Evolutionary conservation across 2,888 invertebrate genomes (phyloP).

Genomic region (Tenodera sinensis): DNA sequence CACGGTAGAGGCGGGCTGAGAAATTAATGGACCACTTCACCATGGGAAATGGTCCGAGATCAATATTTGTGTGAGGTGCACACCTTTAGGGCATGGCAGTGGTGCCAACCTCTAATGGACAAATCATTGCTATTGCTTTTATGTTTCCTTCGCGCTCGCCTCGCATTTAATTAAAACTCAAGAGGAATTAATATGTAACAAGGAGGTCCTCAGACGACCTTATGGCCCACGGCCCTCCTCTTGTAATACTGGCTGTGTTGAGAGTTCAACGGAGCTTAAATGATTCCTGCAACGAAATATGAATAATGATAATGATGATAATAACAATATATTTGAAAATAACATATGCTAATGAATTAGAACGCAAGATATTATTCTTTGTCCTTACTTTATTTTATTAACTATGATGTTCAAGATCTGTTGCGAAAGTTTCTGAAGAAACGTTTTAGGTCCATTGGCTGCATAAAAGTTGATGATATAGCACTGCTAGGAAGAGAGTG

Average conservation of each 20-base stretch:
- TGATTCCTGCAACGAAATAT: no score
- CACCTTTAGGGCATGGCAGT: not conserved
- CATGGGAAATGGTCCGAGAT: not conserved
- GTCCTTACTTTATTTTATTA: no score
- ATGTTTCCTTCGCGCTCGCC: not conserved
- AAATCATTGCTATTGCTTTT: not conserved
- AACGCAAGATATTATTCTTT: no score
- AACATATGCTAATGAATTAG: no score
- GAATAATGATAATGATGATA: no score
- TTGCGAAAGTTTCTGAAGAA: no score
- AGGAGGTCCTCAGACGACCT: not conserved
- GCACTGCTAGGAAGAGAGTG: no score
- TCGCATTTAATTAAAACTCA: not conserved
- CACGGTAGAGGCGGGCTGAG: not conserved
- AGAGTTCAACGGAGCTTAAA: no score
- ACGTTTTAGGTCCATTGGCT: no score
- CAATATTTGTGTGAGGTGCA: not conserved
- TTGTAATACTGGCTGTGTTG: not conserved
- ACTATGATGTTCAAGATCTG: no score
- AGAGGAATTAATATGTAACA: not conserved
- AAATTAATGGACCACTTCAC: not conserved
- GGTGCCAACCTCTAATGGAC: not conserved
- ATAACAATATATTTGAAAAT: no score
- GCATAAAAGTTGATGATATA: no score
- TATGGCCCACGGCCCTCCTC: not conserved